phyloP scores from a whole-genome alignment of 2,797 vertebrate genomes.

The Paedocypris micromegethes region DNA sequence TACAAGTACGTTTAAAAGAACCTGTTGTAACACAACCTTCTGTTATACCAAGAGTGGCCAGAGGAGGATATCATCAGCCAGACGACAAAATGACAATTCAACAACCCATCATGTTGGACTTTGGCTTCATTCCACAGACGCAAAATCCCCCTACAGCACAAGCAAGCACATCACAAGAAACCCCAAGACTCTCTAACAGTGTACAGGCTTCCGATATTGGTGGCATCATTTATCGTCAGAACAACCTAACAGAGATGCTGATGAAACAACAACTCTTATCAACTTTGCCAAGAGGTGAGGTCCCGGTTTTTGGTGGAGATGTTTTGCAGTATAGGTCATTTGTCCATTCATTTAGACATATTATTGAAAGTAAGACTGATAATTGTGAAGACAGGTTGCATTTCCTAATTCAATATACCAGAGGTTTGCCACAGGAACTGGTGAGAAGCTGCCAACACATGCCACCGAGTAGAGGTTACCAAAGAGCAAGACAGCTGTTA shows the following conservation, averaged over 20 bases:
- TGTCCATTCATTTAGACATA: background rate
- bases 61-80: no score
- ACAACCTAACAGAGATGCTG: constrained; percentile 3
- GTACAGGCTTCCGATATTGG: background rate
- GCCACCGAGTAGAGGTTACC: background rate
- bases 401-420: background rate
- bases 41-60: no score
- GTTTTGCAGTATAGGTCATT: background rate
- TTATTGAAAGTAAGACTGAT: constrained; percentile 5
- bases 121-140: no score
- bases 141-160: no score
- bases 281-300: constrained; percentile 7
- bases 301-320: constrained; percentile 3
- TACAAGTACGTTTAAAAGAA: no score
- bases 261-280: constrained; percentile 10
- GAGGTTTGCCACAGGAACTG: background rate
- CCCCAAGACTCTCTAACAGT: background rate
- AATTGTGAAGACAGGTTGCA: constrained; percentile 3
- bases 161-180: no score
- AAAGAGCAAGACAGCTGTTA: background rate
- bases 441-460: constrained; percentile 1
- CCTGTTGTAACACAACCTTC: no score
- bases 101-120: no score
- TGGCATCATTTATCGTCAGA: constrained; percentile 6
- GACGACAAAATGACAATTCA: no score